Base-by-base conservation (phyloP, 2,888 invertebrate species). In the Leucania comma region DNA sequence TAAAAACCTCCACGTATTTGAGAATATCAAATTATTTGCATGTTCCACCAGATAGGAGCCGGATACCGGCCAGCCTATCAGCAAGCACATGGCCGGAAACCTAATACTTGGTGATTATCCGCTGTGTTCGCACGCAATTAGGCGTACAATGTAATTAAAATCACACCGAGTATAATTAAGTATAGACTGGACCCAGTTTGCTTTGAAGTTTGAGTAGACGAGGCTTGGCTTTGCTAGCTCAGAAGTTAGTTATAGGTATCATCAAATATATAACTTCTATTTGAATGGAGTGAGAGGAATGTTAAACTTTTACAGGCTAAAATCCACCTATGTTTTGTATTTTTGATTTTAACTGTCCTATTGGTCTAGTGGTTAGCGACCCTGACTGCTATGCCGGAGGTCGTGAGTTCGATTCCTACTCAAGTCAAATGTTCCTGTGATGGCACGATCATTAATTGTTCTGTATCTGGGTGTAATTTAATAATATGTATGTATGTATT, bases 41-140 rank as follows among this genome's bases (percentile, higher is more conserved):
- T 72, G 64, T 65, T 32, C 50, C 20, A 63, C 1, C 53, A 48
- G 83, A 81, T 83, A 83, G 8, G 59, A 22, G 72, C 78, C 84
- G 82, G 84, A 82, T 75, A 78, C 72, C 42, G 20, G 32, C 56
- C 22, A 57, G 57, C 57, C 20, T 82, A 84, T 82, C 82, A 75
- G 66, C 38, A 8, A 42, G 38, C 78, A 79, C 82, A 78, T 81
- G 77, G 82, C 78, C 72, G 78, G 78, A 77, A 81, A 79, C 82
- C 46, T 53, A 79, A 79, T 62, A 79, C 67, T 29, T 20, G 5
- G 63, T 68, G 72, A 81, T 81, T 65, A 81, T 79, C 78, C 61
- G 61, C 50, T 65, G 61, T 68, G 54, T 48, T 68, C 67, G 54
- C 66, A 51, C 53, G 72, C 64, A 77, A 77, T 77, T 67, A 77